Base-by-base conservation (phyloP, 1,140 invertebrate genomes). In the Drosophila athabasca region DNA sequence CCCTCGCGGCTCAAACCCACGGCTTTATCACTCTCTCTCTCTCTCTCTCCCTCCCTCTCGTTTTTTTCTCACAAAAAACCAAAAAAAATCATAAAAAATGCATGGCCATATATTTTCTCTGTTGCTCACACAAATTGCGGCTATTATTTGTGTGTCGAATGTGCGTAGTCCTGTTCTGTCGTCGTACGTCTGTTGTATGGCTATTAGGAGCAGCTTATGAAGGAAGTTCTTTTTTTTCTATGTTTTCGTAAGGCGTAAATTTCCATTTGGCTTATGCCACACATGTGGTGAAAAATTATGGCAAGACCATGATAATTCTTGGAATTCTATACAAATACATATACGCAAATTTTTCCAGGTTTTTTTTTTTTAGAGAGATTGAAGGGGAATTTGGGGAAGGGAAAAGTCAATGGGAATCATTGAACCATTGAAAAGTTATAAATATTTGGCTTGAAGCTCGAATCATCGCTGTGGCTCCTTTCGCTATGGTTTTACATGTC, bases 71-170 rank as follows among this genome's bases (percentile, higher is more conserved):
- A 19, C 17, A 19, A 19, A 19, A 24, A 26, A 26, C 39, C 57
- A 5, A 26, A 26, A 26, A 24, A 26, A 26, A 26, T 26, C 55
- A 79, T 79, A 65, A 79, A 79, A 79, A 79, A 79, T 79, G 70
- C 76, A 79, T 70, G 49, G 60, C 57, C 51, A 75, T 75, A 79
- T 79, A 79, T 79, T 79, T 79, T 62, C 59, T 51, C 35, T 72
- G 68, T 73, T 73, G 58, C 58, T 54, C 53, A 26, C 61, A 55
- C 55, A 77, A 78, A 78, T 61, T 70, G 66, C 46, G 74, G 35
- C 66, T 55, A 59, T 77, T 71, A 66, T 78, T 78, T 60, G 31
- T 50, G 58, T 50, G 58, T 60, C 11, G 35, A 39, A 29, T 58
- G 53, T 35, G 52, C 1, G 17, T 19, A 19, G 17, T 19, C 17